Evolutionary conservation across 2,888 invertebrate species (phyloP).

Genomic region (Phaedon cochleariae): DNA sequence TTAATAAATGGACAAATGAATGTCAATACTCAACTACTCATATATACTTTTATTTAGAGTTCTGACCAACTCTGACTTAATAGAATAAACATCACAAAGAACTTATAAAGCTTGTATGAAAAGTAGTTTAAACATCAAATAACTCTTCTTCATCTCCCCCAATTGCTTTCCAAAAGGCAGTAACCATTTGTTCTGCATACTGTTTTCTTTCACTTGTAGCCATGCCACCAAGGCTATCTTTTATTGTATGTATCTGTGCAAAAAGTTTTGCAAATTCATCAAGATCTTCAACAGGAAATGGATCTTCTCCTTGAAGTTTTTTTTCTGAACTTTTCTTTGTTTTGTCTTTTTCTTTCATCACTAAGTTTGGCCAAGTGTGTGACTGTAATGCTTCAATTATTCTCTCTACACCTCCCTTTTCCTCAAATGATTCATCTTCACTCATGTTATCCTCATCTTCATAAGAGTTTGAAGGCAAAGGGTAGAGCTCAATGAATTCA

Average conservation of each 20-base stretch:
- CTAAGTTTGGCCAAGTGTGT: constrained; percentile 76
- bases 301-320: constrained; percentile 29
- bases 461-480: constrained; percentile 55
- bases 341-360: constrained; percentile 64
- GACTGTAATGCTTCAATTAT: constrained; percentile 76
- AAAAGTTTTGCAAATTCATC: constrained; percentile 72
- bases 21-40: no score
- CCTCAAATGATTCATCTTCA: constrained; percentile 65
- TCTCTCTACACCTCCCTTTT: constrained; percentile 72
- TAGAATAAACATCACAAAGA: background rate
- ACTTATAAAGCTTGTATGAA: constrained; percentile 5
- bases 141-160: constrained; percentile 77
- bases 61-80: no score
- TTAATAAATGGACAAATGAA: background rate
- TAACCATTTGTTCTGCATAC: constrained; percentile 77
- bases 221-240: constrained; percentile 71
- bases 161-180: constrained; percentile 78
- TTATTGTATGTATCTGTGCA: constrained; percentile 72
- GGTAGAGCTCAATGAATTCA: constrained; percentile 74
- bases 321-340: constrained; percentile 19
- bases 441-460: constrained; percentile 46
- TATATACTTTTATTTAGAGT: no score
- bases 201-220: constrained; percentile 71
- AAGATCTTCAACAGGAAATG: constrained; percentile 47
- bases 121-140: constrained; percentile 58